Evolutionary conservation across 2,797 vertebrate species (phyloP), one percentile per base, ranked within the genome.

Genomic region (Otolemur crassicaudatus): DNA sequence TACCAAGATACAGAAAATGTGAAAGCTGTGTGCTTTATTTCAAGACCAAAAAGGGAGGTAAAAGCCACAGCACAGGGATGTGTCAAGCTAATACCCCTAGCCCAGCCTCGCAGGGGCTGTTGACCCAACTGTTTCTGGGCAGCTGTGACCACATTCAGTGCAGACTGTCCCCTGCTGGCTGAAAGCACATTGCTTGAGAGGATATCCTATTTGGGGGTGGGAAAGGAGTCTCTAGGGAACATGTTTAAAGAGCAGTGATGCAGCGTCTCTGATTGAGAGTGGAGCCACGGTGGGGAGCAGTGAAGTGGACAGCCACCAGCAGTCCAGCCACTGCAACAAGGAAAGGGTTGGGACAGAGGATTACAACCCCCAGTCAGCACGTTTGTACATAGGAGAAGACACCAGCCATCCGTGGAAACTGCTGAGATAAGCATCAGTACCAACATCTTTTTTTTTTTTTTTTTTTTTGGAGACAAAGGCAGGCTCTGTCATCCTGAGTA

Each of bases 11-110:
- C 16, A 37, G 17, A 43, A 88, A 56, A 87, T 72, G 14, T 49
- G 40, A 67, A 61, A 79, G 40, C 31, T 46, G n/a, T 77, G 8
- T 91, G 87, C 73, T 87, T 84, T 69, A 29, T 84, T 89, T 88
- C 79, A 82, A 80, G 61, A 76, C 46, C 73, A 89, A 75, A 69
- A n/a, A 91, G 83, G 72, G 77, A 70, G 37, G 19, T 31, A 72
- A 58, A 77, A 76, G 40, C 27, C 16, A 46, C 2, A 3, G 27
- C 25, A 14, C 7, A 46, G 25, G 9, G 9, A 0, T 90, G 43
- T 70, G 58, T 61, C 75, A 2, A 3, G 3, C 11, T 11, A 31
- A n/a, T 0, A 22, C 1, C 58, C n/a, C 29, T n/a, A 53, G 73
- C 46, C 53, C 27, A 31, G 60, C 2, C 12, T 46, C 40, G 5